Percentiles rank a stretch among this genome's conserved stretches.
phyloP scores from a whole-genome alignment of 2,797 vertebrate genomes.

The Sebastiscus albofasciatus region DNA sequence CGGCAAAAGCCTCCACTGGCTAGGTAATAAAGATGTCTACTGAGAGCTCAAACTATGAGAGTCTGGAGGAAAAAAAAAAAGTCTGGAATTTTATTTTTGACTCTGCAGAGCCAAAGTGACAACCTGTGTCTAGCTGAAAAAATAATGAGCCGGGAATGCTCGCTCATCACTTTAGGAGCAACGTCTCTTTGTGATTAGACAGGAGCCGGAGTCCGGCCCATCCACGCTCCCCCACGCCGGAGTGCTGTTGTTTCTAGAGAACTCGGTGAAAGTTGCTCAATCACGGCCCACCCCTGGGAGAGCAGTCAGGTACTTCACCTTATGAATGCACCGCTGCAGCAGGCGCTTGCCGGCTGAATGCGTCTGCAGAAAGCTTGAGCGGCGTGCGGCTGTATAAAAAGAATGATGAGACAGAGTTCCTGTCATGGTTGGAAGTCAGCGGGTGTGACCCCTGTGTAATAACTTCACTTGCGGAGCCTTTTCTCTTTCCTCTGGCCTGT shows the following conservation, averaged over 20 bases:
- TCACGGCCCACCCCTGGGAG: constrained; percentile 29
- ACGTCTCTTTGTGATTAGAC: constrained; percentile 51
- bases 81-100: constrained; percentile 78
- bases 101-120: constrained; percentile 78
- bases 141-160: constrained; percentile 79
- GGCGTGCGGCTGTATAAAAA: constrained; percentile 47
- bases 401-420: constrained; percentile 48
- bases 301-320: constrained; percentile 59
- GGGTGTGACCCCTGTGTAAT: constrained; percentile 52
- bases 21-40: constrained; percentile 75
- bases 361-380: constrained; percentile 38
- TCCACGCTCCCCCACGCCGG: not conserved
- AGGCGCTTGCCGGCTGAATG: constrained; percentile 41
- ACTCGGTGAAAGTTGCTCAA: constrained; percentile 51
- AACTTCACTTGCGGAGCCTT: constrained; percentile 37
- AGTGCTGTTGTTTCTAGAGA: constrained; percentile 49
- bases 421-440: constrained; percentile 50
- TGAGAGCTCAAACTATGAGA: constrained; percentile 56
- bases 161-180: constrained; percentile 64
- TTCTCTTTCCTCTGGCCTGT: constrained; percentile 30
- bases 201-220: constrained; percentile 26
- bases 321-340: constrained; percentile 45
- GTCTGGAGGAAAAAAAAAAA: constrained; percentile 45
- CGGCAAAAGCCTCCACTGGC: constrained; percentile 44
- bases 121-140: constrained; percentile 77